Base-by-base conservation (phyloP, 2,113 vertebrate genomes). In the Oryzias celebensis region DNA sequence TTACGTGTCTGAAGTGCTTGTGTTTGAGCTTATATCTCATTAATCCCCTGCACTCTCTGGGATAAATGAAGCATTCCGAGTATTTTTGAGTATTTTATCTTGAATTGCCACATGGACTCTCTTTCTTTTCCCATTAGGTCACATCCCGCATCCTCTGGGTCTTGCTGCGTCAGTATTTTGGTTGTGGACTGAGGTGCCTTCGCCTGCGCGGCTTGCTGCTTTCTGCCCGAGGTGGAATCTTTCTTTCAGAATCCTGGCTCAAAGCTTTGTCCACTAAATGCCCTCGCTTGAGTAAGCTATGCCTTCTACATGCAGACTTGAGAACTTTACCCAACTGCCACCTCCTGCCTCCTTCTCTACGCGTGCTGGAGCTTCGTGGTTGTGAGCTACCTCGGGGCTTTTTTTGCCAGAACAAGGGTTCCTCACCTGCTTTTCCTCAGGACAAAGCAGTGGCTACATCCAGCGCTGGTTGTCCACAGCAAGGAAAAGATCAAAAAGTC, bases 171-270 rank as follows among this genome's bases (percentile, higher is more conserved):
- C 91, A 91, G 74, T 92, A 91, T 78, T 78, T 93, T 46, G 91
- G 91, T 48, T 88, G 85, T 24, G 92, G 92, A 26, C 80, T 92
- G 41, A 75, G 90, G 51, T 85, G 65, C 56, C 83, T 93, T 24
- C 83, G 85, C 10, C 74, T 92, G 72, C 89, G 89, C 5, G 91
- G 92, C 36, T 79, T 92, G 79, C 87, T 93, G 71, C 84, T 92
- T 14, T 92, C 90, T 57, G 89, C 88, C 23, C 81, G 90, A 17
- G 86, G 86, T 0, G 90, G 91, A 16, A 83, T 77, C 14, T 91
- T 92, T 73, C 87, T 93, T n/a, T 91, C 91, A 0, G 88, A 90
- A 68, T 76, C 91, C 13, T 92, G 91, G 92, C 90, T 93, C 62
- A 88, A 87, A 77, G 74, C 82, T 57, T 84, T 93, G 81, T 69